Conservation (phyloP, 2,888 invertebrate genomes). For the Tinea pellionella region DNA sequence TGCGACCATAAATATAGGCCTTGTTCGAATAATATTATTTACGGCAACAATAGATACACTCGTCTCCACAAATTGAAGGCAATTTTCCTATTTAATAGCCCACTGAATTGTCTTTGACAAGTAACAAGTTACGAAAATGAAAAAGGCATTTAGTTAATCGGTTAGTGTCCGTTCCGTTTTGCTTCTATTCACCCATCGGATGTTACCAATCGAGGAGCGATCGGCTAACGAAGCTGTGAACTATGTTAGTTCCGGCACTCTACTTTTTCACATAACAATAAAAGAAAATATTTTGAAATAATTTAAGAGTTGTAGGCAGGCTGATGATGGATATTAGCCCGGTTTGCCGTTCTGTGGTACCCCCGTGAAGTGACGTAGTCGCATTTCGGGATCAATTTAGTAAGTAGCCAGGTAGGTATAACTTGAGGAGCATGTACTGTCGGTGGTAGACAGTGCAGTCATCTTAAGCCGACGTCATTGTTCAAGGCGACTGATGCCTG, state of each 20-base stretch:
- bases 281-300: not conserved
- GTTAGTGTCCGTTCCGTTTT: constrained; percentile 6
- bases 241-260: not conserved
- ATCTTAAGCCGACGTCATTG: no score
- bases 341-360: no score
- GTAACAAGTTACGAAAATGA: constrained; percentile 6
- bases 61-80: constrained; percentile 6
- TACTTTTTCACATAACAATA: not conserved
- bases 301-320: no score
- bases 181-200: not conserved
- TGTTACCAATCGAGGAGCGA: not conserved
- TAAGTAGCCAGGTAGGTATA: no score
- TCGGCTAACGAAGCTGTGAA: not conserved
- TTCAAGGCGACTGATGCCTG: no score
- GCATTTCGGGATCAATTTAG: no score
- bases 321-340: not conserved
- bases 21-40: not conserved
- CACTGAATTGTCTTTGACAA: constrained; percentile 7
- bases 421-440: no score
- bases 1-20: not conserved
- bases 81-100: constrained; percentile 10
- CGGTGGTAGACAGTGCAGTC: no score
- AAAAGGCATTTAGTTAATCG: not conserved
- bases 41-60: not conserved
- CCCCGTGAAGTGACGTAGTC: no score